Conservation (phyloP, 2,888 invertebrate genomes). For the Dastarcus helophoroides region DNA sequence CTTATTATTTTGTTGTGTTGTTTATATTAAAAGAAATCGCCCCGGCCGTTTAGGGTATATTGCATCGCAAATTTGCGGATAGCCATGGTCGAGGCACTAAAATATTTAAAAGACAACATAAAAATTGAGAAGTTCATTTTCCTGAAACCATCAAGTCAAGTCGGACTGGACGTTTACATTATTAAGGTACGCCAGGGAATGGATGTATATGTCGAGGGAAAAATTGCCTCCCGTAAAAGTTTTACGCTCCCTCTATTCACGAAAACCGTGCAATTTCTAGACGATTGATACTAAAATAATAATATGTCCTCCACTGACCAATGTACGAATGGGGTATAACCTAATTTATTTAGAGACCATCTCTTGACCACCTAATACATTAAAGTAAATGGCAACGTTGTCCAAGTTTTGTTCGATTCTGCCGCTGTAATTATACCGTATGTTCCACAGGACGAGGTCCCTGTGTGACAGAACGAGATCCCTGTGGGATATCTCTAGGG, state of each 20-base stretch:
- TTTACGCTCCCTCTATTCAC: conserved; percentile 27
- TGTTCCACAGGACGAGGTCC: no score
- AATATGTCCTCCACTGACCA: conserved; percentile 9
- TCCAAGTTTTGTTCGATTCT: no score
- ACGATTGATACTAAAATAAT: conserved; percentile 29
- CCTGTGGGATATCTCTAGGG: no score
- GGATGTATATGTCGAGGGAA: conserved; percentile 26
- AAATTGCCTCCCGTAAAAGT: conserved; percentile 33
- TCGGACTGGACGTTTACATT: conserved; percentile 30
- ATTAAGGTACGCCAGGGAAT: conserved; percentile 26
- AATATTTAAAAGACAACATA: conserved; percentile 23
- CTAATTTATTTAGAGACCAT: no score
- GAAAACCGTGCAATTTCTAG: conserved; percentile 20
- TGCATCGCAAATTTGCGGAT: no score
- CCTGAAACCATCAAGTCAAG: conserved; percentile 28
- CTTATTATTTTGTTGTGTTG: no score
- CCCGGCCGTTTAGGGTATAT: no score
- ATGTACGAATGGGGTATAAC: background rate
- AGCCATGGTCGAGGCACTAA: conserved; percentile 6
- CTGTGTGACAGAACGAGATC: no score
- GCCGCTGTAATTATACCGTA: no score
- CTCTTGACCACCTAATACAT: no score
- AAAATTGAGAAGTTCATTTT: conserved; percentile 34
- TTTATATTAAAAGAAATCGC: no score
- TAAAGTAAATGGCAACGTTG: no score